Conservation (phyloP, 2,888 invertebrate species). For the Polylopha cassiicola region DNA sequence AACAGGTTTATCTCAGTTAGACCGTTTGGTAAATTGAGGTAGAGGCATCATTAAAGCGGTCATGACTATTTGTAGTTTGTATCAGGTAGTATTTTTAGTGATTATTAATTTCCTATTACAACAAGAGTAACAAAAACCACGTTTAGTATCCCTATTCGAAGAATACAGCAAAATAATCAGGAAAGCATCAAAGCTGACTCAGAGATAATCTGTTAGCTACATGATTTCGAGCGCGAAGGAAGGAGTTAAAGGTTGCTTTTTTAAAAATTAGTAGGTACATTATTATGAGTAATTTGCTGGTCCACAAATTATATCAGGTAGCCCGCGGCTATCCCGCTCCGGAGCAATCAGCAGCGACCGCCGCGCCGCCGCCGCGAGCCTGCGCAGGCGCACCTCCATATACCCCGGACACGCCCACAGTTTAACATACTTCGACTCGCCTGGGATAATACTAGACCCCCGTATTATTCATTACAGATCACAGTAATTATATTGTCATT, state of each 20-base stretch:
- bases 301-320: conserved; percentile 73
- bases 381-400: conserved; percentile 56
- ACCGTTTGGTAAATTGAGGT: too few relatives aligned
- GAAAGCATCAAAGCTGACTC: conserved; percentile 38
- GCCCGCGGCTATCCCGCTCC: conserved; percentile 58
- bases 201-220: conserved; percentile 47
- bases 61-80: too few relatives aligned
- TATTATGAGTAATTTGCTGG: conserved; percentile 73
- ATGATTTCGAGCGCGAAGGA: conserved; percentile 40
- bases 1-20: too few relatives aligned
- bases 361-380: conserved; percentile 33
- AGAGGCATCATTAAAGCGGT: too few relatives aligned
- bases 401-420: conserved; percentile 62
- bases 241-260: conserved; percentile 46
- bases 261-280: conserved; percentile 67
- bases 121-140: too few relatives aligned
- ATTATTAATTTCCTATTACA: too few relatives aligned
- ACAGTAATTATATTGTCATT: conserved; percentile 58
- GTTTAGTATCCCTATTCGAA: too few relatives aligned
- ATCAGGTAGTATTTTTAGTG: too few relatives aligned
- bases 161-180: too few relatives aligned
- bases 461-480: conserved; percentile 64
- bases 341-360: conserved; percentile 46
- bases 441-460: conserved; percentile 63
- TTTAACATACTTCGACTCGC: conserved; percentile 71